Evolutionary conservation across 2,113 vertebrate genomes (phyloP), one percentile per base, ranked within the genome.

Genomic region (Anarhynchus alexandrinus): DNA sequence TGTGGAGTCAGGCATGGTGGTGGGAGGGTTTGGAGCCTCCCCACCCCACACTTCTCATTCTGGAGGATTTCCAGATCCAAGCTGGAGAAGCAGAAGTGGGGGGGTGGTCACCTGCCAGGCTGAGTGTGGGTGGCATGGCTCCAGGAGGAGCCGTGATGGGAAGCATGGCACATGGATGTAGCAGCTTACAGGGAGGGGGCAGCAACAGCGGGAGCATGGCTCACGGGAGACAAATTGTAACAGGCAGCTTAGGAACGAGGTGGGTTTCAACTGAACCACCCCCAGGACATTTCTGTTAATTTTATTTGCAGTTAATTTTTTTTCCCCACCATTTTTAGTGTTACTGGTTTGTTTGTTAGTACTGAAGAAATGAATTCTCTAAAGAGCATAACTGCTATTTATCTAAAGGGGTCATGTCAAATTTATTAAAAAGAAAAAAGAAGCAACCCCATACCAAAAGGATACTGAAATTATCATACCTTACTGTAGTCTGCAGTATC

Each of bases 61-160:
- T 90, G 74, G 78, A 82, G 16, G 13, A n/a, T 91, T 85, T 91
- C 57, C 81, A 82, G 10, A 59, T 82, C 40, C 30, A 65, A 80
- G 25, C 67, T 59, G 74, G 36, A 85, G 82, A 88, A 71, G 51
- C 71, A 92, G 90, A 88, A 62, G 36, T 11, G 3, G 16, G 14
- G 10, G 26, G 58, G 49, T 90, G 93, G 87, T 97, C 94, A 95
- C 66, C 83, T 88, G 84, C 90, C 74, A 80, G 90, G 78, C 92
- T 93, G 87, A 77, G 40, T 70, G 92, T 96, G 92, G 90, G 94
- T 96, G 86, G 62, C 84, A 73, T 61, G 81, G 84, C 91, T 97
- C 70, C 77, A 82, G 91, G 84, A 90, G 84, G 47, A 96, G 57
- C 87, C 2, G 2, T 82, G 86, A 70, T 65, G 81, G 54, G 74